phyloP scores from a whole-genome alignment of 2,113 vertebrate species.

The Ibidorhyncha struthersii region DNA sequence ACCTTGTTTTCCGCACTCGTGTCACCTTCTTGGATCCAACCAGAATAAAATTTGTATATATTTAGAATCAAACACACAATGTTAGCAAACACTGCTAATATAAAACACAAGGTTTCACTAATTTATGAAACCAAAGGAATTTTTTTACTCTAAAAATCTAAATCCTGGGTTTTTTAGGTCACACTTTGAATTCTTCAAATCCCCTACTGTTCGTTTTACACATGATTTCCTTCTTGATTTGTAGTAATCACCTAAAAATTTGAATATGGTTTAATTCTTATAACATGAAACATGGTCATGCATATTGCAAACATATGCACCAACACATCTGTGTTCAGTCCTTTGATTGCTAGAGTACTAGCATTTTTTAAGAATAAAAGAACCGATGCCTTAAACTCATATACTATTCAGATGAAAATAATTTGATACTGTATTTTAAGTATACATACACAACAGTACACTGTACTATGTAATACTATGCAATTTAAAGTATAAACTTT shows the following conservation, averaged over 20 bases:
- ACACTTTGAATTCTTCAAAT: not conserved
- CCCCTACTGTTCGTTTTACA: not conserved
- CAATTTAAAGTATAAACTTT: not conserved
- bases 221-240: not conserved
- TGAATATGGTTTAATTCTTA: not conserved
- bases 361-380: not conserved
- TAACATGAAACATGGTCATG: not conserved
- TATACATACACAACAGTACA: not conserved
- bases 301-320: conserved; percentile 4
- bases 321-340: not conserved
- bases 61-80: conserved; percentile 29
- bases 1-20: conserved; percentile 23
- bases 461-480: not conserved
- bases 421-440: not conserved
- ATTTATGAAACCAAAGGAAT: not conserved
- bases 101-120: conserved; percentile 31
- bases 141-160: not conserved
- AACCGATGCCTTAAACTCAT: not conserved
- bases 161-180: not conserved
- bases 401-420: not conserved
- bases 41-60: conserved; percentile 69
- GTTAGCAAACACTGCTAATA: conserved; percentile 48
- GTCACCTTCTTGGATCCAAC: conserved; percentile 35
- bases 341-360: not conserved
- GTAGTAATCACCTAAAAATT: not conserved